Evolutionary conservation across 2,797 vertebrate species (phyloP), one percentile per base, ranked within the genome.

Genomic region (Chloroceryle inda): DNA sequence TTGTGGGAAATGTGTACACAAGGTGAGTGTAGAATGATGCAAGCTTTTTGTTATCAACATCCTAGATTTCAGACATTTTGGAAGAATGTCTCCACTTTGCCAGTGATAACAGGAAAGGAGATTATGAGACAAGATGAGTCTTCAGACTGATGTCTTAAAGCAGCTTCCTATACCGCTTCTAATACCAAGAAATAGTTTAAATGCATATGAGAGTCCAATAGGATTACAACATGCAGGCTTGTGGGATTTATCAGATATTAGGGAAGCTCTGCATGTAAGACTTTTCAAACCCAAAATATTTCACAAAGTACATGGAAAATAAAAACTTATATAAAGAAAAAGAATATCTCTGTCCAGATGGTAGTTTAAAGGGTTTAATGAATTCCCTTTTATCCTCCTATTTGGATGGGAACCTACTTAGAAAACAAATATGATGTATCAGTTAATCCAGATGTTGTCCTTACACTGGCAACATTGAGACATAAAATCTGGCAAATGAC

Each of bases 21-120:
- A 4, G 7, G 4, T 11, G 15, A 72, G 45, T 10, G 1, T 1
- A 35, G 42, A 80, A 21, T 0, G 2, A 73, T 29, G 4, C 6
- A 33, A 33, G 3, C 50, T 91, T 75, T 84, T 45, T 53, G n/a
- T 37, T 49, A 53, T n/a, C 45, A 69, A 4, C 63, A 82, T 16
- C 7, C 13, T 18, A 53, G 23, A 68, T 4, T 68, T 49, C 29
- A 80, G 26, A 24, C 1, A 7, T 44, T 81, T 93, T 19, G 19
- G 27, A 90, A 72, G 11, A 38, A 49, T 23, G 4, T 27, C 33
- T 74, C 16, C 31, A 37, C 13, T 69, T 58, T 68, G 50, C 33
- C 62, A 76, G 14, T 29, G 18, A 45, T 40, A 83, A 35, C 9
- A 88, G 18, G 24, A 77, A 71, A 72, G 22, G 26, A 45, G 3